phyloP scores from a whole-genome alignment of 2,113 vertebrate species.

The Plecotus auritus region DNA sequence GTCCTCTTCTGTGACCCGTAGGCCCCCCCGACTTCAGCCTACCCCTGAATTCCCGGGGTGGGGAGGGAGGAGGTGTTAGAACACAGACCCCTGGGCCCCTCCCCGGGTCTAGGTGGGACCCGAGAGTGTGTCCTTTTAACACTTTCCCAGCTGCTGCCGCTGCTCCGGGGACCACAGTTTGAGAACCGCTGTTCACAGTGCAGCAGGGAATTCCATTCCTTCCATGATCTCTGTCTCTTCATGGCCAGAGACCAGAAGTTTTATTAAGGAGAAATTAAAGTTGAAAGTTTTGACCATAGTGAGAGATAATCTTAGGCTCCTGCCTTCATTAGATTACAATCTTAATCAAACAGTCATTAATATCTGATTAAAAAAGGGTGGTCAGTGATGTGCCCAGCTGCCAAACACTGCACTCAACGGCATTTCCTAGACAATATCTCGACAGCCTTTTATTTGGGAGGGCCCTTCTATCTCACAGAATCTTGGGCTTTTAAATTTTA shows the following conservation, averaged over 20 bases:
- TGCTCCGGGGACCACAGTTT: neutral
- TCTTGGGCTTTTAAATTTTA: neutral
- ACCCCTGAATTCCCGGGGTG: neutral
- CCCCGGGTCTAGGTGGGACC: neutral
- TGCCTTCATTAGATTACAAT: neutral
- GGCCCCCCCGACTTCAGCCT: neutral
- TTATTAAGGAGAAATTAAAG: slow-evolving; percentile 45
- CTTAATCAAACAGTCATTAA: slow-evolving; percentile 26
- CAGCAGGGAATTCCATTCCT: neutral
- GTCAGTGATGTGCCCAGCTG: neutral
- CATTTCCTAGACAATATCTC: neutral
- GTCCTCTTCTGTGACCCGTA: neutral
- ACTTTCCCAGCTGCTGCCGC: neutral
- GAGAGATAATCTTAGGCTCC: slow-evolving; percentile 17
- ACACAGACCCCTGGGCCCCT: neutral
- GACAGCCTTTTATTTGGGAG: neutral
- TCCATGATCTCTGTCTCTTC: neutral
- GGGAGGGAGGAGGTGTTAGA: neutral
- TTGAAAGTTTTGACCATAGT: slow-evolving; percentile 13
- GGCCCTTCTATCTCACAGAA: neutral
- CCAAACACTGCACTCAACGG: neutral
- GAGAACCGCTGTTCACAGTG: neutral
- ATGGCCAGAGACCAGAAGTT: slow-evolving; percentile 2
- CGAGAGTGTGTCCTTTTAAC: neutral
- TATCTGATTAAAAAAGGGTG: neutral